phyloP scores from a whole-genome alignment of 2,797 vertebrate species.

The Geranospiza caerulescens region DNA sequence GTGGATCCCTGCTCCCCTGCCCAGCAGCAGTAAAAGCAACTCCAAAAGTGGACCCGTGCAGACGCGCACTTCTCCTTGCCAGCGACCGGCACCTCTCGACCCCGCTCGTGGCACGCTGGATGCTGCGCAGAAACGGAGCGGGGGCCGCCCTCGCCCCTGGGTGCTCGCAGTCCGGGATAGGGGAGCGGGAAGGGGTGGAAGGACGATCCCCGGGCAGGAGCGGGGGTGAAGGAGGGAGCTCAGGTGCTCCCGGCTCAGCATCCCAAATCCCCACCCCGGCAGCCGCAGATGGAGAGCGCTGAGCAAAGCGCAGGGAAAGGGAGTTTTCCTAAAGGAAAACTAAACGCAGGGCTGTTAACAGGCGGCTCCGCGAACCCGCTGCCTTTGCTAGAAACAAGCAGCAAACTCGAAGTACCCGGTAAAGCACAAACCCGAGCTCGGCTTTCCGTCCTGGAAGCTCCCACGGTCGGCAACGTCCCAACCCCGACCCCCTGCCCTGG shows the following conservation, averaged over 20 bases:
- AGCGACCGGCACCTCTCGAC: rapidly evolving
- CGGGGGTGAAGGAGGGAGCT: neutral
- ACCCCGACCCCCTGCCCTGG: rapidly evolving
- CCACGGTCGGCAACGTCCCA: rapidly evolving
- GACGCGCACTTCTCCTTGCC: neutral
- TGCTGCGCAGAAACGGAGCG: rapidly evolving
- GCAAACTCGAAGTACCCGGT: neutral
- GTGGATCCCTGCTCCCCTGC: neutral
- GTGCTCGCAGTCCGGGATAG: rapidly evolving
- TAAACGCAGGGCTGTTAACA: rapidly evolving
- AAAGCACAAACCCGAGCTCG: neutral
- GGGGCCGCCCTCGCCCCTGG: neutral
- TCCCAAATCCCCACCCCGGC: neutral
- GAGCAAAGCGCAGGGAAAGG: neutral
- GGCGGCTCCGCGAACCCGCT: neutral
- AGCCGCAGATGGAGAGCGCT: neutral
- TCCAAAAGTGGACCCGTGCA: rapidly evolving
- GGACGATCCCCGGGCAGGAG: neutral
- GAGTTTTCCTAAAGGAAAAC: neutral
- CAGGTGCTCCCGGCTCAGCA: neutral
- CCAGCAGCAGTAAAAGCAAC: rapidly evolving
- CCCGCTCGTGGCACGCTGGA: rapidly evolving
- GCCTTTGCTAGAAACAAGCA: rapidly evolving
- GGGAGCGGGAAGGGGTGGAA: neutral
- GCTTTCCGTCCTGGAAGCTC: neutral